These are phyloP conservation scores for Rhea pennata DNA, from an alignment of 2,113 vertebrate species.

Conservation along the genomic window DNA sequence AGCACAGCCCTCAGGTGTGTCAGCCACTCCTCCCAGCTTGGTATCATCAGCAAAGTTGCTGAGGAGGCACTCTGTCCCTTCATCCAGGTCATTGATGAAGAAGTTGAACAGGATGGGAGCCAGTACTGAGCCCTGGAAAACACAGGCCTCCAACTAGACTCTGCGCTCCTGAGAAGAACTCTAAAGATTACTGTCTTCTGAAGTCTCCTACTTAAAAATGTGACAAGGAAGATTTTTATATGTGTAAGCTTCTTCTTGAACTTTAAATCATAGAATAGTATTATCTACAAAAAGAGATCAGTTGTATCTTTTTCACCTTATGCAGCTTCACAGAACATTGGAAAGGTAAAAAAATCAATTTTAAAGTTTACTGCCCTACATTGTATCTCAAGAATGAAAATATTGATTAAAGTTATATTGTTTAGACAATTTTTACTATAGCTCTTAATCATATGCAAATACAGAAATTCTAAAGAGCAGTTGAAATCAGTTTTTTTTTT, in stretches of 20 bases:
- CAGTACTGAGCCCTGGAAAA: too few relatives aligned
- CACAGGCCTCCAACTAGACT: too few relatives aligned
- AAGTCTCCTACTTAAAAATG: not conserved
- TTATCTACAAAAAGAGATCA: not conserved
- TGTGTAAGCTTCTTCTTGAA: not conserved
- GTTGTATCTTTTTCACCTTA: not conserved
- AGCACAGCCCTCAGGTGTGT: too few relatives aligned
- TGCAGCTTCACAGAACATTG: not conserved
- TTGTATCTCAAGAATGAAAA: not conserved
- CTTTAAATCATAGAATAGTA: not conserved
- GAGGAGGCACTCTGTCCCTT: too few relatives aligned
- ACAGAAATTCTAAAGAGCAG: not conserved
- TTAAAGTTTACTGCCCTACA: not conserved
- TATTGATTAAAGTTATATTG: conserved; percentile 36
- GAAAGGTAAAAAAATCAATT: not conserved
- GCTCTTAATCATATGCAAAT: conserved; percentile 2
- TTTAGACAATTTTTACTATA: conserved; percentile 4
- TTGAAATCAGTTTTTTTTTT: not conserved
- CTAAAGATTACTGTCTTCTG: not conserved
- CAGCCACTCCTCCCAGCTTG: too few relatives aligned
- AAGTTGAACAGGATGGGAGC: too few relatives aligned
- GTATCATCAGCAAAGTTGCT: too few relatives aligned
- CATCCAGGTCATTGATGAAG: too few relatives aligned
- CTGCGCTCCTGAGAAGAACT: too few relatives aligned
- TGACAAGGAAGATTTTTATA: not conserved